These are phyloP conservation scores for Phoxinus dragarum DNA, from an alignment of 2,797 vertebrate genomes.

Conservation along the genomic window DNA sequence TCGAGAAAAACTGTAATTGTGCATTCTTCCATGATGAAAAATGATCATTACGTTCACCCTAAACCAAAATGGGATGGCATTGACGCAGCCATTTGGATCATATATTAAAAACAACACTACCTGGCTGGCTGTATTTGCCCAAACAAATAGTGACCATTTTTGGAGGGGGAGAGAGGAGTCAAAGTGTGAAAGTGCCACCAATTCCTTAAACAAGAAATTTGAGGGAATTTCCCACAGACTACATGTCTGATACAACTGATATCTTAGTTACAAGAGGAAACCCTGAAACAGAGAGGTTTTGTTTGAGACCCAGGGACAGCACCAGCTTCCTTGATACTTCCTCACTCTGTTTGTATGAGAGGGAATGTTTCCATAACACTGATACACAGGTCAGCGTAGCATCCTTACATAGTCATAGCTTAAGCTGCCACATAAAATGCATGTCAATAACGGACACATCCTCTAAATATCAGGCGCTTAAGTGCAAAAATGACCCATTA, in stretches of 20 bases:
- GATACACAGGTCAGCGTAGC: conserved; percentile 26
- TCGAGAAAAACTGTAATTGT: too few relatives aligned
- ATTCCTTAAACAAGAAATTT: background rate
- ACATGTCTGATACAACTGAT: background rate
- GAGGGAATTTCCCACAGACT: background rate
- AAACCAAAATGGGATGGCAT: background rate
- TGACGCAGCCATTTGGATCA: too few relatives aligned
- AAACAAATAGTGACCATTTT: too few relatives aligned
- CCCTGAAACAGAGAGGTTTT: background rate
- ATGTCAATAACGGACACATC: conserved; percentile 9
- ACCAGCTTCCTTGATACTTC: conserved; percentile 3
- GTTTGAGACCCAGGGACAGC: background rate
- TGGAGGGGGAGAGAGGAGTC: too few relatives aligned
- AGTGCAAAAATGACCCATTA: background rate
- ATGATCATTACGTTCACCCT: background rate
- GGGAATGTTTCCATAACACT: conserved; percentile 44
- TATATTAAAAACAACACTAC: too few relatives aligned
- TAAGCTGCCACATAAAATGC: background rate
- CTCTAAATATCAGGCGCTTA: background rate
- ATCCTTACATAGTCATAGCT: background rate
- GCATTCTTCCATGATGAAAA: background rate
- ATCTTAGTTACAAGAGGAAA: background rate
- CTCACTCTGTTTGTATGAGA: background rate
- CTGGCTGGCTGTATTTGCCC: too few relatives aligned
- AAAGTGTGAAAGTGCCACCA: background rate